These are phyloP conservation scores for Clarias macrocephalus DNA, from an alignment of 2,113 vertebrate genomes.

Conservation along the genomic window DNA sequence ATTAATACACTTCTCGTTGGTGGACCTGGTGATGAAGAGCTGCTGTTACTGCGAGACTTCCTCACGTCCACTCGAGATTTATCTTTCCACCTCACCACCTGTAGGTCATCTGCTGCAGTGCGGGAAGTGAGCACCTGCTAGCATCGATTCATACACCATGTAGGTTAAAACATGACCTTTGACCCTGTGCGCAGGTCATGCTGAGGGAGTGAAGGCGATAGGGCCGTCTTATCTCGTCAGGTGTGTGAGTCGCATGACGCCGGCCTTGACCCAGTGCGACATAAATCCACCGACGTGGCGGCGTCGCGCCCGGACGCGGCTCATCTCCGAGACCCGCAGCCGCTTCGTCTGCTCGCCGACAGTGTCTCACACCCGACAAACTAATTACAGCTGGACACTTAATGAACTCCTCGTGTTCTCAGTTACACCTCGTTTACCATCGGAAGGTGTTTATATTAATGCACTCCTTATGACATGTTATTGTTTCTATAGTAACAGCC, in stretches of 20 bases:
- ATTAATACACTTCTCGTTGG: background rate
- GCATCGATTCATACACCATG: background rate
- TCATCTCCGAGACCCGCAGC: background rate
- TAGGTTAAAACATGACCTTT: constrained; percentile 45
- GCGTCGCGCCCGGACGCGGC: background rate
- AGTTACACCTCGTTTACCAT: background rate
- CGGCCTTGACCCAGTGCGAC: constrained; percentile 57
- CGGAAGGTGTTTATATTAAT: background rate
- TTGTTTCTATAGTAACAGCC: background rate
- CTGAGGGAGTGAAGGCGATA: constrained; percentile 52
- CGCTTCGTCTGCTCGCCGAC: background rate
- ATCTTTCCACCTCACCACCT: background rate
- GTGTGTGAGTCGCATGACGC: constrained; percentile 45
- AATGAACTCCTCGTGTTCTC: background rate
- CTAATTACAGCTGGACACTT: background rate
- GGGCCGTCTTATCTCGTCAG: constrained; percentile 61
- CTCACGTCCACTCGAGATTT: background rate
- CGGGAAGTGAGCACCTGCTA: too few relatives aligned
- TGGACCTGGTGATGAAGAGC: background rate
- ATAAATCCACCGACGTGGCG: constrained; percentile 54
- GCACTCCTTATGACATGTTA: background rate
- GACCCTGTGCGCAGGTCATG: constrained; percentile 33
- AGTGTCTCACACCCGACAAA: background rate
- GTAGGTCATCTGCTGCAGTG: background rate
- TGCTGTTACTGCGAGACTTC: background rate